Conservation (phyloP, 2,888 invertebrate species). For the Leucophenga montana region DNA sequence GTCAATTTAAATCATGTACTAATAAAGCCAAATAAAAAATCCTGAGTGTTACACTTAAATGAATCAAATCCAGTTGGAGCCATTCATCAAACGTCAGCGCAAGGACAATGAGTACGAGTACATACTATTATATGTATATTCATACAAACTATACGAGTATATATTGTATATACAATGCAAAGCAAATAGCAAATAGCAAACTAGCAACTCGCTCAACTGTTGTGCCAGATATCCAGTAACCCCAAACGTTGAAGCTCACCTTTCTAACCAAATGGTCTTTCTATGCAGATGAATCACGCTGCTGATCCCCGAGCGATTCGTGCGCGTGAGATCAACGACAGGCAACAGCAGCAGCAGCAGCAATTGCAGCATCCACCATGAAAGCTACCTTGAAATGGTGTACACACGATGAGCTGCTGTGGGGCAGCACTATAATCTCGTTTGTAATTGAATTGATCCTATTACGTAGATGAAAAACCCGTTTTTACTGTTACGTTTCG, state of each 20-base stretch:
- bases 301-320: conserved; percentile 18
- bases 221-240: background rate
- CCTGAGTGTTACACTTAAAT: conserved; percentile 49
- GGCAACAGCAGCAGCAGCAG: conserved; percentile 1
- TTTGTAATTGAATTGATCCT: conserved; percentile 65
- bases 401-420: background rate
- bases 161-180: background rate
- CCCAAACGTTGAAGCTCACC: background rate
- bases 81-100: conserved; percentile 60
- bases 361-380: background rate
- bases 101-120: conserved; percentile 31
- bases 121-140: conserved; percentile 38
- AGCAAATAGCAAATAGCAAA: conserved; percentile 2
- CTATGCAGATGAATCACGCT: conserved; percentile 46
- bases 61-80: conserved; percentile 61
- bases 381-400: background rate
- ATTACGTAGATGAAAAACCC: conserved; percentile 59
- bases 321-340: background rate
- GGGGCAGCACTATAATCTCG: conserved; percentile 47
- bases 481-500: conserved; percentile 54
- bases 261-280: conserved; percentile 35
- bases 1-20: conserved; percentile 41
- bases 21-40: conserved; percentile 23
- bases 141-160: conserved; percentile 25
- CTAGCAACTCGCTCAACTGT: background rate